Base-by-base conservation (phyloP, 2,888 invertebrate species). In the Acleris cristana region DNA sequence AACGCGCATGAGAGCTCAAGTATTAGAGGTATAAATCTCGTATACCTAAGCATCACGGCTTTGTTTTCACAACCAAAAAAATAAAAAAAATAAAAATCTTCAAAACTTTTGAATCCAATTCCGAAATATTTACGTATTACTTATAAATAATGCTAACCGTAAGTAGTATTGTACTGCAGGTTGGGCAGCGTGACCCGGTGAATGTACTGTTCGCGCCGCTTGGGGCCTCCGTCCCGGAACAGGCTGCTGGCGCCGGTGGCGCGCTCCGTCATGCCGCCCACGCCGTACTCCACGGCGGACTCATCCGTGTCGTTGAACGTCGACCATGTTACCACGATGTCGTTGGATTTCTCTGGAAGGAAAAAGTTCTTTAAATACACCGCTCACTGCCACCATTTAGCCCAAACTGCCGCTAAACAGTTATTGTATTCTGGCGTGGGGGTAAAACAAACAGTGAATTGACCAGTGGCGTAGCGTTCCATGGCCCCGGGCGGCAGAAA, bases 251-350 rank as follows among this genome's bases (percentile, higher is more conserved):
- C 81, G 6, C 97, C 97, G 14, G 69, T 72, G 0, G 94, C 94
- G 60, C 82, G 88, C 53, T 93, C 81, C 70, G 94, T 85, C 77
- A 95, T 90, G n/a, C 93, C 93, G 5, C 87, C 88, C 70, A 94
- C 94, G 1, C 97, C 97, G 82, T 96, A 97, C 83, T 96, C 95
- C 26, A 97, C 97, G 40, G 95, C 77, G 0, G 96, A 96, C 69
- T 94, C 91, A 16, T 88, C 75, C 0, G 96, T 95, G 74, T 95
- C 88, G 79, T 95, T 94, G 79, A 94, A 94, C 12, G 98, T 98
- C 2, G 95, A 95, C 97, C 98, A 98, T 72, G 97, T 97, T 40
- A 97, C 95, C 34, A 96, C 94, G 72, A 97, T 95, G 77, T 96
- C 95, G 72, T 93, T 94, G 59, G 94, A 87, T 78, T 93, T 94